Conservation (phyloP, 2,113 vertebrate genomes). For the Addax nasomaculatus region DNA sequence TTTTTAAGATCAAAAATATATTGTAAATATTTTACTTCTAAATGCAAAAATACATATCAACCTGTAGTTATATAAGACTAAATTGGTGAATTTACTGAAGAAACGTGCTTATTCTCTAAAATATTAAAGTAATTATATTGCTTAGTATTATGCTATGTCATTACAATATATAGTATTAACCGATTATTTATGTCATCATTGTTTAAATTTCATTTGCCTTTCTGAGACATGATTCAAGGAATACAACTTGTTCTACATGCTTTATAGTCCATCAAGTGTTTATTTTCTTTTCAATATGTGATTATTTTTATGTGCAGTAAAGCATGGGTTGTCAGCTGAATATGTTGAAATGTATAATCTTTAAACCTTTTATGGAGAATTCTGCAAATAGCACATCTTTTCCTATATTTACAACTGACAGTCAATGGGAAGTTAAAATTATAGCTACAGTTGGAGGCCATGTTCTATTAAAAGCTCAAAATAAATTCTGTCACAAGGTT, state of each 20-base stretch:
- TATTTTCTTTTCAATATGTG: constrained; percentile 68
- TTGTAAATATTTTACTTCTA: neutral
- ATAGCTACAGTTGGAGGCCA: constrained; percentile 56
- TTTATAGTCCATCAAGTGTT: constrained; percentile 69
- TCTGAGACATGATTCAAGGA: constrained; percentile 33
- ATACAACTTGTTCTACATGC: constrained; percentile 56
- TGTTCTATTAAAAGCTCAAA: constrained; percentile 53
- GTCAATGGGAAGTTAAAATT: constrained; percentile 78
- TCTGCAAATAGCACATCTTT: constrained; percentile 67
- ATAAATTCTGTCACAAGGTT: constrained; percentile 45
- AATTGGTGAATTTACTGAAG: neutral
- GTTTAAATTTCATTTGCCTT: constrained; percentile 64
- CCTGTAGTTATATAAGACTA: constrained; percentile 14
- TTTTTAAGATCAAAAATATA: neutral
- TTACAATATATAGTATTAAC: constrained; percentile 55
- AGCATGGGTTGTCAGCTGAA: constrained; percentile 75
- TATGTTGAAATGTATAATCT: constrained; percentile 78
- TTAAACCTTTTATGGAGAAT: constrained; percentile 71
- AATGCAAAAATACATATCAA: neutral
- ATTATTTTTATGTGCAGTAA: constrained; percentile 76
- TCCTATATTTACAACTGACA: constrained; percentile 72
- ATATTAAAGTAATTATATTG: constrained; percentile 16
- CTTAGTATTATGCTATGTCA: constrained; percentile 30
- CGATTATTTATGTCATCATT: constrained; percentile 51
- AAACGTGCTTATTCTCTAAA: neutral